Conservation (phyloP, 1,140 invertebrate species). For the Drosophila jambulina region DNA sequence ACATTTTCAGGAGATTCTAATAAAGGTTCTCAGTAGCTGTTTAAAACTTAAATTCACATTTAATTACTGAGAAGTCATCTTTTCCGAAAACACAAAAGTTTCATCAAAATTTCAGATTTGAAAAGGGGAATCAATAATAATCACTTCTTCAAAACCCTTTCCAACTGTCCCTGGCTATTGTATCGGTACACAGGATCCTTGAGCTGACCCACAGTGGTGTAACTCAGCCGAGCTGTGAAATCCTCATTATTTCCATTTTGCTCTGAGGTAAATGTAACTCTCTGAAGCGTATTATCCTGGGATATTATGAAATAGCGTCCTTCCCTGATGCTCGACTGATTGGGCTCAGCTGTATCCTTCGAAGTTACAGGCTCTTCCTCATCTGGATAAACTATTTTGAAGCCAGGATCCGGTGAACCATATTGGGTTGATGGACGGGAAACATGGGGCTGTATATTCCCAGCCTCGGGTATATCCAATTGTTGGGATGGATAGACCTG, state of each 20-base stretch:
- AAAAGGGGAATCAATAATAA: neutral
- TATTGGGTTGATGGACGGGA: conserved; percentile 47
- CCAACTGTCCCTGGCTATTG: conserved; percentile 73
- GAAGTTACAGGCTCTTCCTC: conserved; percentile 29
- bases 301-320: conserved; percentile 79
- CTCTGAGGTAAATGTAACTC: conserved; percentile 64
- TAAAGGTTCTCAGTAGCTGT: neutral
- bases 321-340: conserved; percentile 20
- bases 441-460: neutral
- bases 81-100: neutral
- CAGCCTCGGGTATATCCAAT: conserved; percentile 18
- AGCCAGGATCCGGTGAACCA: conserved; percentile 53
- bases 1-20: neutral
- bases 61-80: neutral
- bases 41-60: neutral
- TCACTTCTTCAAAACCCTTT: conserved; percentile 61
- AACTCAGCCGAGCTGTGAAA: conserved; percentile 75
- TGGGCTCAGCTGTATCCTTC: neutral
- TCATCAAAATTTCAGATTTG: neutral
- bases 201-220: conserved; percentile 73
- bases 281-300: conserved; percentile 72
- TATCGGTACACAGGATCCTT: conserved; percentile 79
- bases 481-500: conserved; percentile 43
- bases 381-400: conserved; percentile 70
- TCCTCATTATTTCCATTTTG: conserved; percentile 63